These are phyloP conservation scores for Nymphalis polychloros DNA, from an alignment of 2,888 invertebrate genomes.

Conservation along the genomic window DNA sequence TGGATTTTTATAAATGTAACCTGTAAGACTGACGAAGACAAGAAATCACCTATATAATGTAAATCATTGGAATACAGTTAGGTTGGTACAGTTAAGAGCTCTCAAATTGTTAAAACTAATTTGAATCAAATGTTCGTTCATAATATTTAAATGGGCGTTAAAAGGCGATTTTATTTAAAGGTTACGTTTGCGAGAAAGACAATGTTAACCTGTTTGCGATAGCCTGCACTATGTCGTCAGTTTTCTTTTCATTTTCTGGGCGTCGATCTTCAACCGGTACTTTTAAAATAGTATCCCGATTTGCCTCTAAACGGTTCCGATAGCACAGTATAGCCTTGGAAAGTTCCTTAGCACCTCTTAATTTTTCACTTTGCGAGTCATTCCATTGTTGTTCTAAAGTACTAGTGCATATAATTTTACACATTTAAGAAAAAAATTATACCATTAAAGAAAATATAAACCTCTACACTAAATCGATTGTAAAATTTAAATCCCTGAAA, in stretches of 20 bases:
- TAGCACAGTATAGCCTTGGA: constrained; percentile 63
- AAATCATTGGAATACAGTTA: neutral
- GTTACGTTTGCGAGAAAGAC: neutral
- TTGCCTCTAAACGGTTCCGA: constrained; percentile 56
- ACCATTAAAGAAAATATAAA: no score
- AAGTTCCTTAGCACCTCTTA: constrained; percentile 65
- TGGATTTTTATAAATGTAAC: no score
- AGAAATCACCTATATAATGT: no score
- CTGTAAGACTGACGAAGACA: no score
- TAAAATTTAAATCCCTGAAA: no score
- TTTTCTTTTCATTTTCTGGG: constrained; percentile 52
- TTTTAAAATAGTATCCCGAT: constrained; percentile 55
- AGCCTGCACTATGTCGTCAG: constrained; percentile 60
- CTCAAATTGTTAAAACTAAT: no score
- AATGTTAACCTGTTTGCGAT: constrained; percentile 57
- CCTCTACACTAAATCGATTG: no score
- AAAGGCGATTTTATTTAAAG: no score
- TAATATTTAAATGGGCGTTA: no score
- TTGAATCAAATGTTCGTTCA: no score
- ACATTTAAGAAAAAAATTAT: no score
- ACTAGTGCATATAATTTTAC: constrained; percentile 43
- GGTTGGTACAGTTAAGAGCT: no score
- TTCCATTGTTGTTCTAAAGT: constrained; percentile 69
- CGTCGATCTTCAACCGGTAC: constrained; percentile 59
- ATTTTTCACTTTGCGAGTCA: constrained; percentile 50